Evolutionary conservation across 1,140 invertebrate genomes (phyloP), one percentile per base, ranked within the genome.

Genomic region (Brachionus plicatilis): DNA sequence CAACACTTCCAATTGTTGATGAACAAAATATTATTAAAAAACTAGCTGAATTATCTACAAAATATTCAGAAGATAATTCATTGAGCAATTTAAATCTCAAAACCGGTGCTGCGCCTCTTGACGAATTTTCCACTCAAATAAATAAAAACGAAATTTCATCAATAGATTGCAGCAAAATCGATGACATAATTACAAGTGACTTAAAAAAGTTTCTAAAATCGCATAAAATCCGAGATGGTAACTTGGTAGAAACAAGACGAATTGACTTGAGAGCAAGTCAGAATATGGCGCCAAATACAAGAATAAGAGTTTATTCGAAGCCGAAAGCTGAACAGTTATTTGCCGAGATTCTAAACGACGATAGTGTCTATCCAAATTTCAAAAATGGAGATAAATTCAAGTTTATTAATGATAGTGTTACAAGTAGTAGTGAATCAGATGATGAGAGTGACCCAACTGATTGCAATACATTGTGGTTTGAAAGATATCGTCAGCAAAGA

Each of bases 341-440:
- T 29, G 72, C 72, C 6, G 72, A 76, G 8, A 76, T 76, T 27
- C 27, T 76, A 7, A 76, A 76, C 5, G 72, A 76, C 11, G 4
- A 76, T 17, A 50, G 20, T 29, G 45, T 76, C 0, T 76, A 76
- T 76, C 72, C 72, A 12, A 27, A 76, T 47, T 50, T 12, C 24
- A 76, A 76, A 76, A 50, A 47, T 50, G 11, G n/a, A 24, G 20
- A 47, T 12, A 47, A 24, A 50, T 37, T 76, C 4, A 76, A 76
- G 24, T 76, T 76, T 27, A 76, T 76, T 0, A 76, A 76, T 47
- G 72, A 76, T 20, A 17, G 14, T 76, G 27, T 9, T 12, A 27
- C 41, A 5, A 76, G 72, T 50, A 76, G 27, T 76, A 76, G 72
- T 76, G 72, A 76, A 76, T 76, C 72, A 11, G 72, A 76, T 50